These are phyloP conservation scores for Aurelia sp. DNA, from an alignment of 30 jellyfish, hydroid and myxozoan species.

Conservation along the genomic window DNA sequence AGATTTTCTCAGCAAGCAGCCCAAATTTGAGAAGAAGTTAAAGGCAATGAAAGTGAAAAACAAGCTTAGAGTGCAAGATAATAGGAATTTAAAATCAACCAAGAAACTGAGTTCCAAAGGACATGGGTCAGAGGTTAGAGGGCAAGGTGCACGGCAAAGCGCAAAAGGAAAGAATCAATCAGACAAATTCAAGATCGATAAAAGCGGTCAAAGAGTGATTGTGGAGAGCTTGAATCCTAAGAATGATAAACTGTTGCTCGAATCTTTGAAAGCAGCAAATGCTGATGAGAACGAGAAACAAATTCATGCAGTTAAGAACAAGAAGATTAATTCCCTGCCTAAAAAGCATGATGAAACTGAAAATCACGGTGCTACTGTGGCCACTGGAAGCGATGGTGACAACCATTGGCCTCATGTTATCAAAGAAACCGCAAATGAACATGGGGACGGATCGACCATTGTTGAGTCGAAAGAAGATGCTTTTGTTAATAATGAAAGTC, in stretches of 20 bases:
- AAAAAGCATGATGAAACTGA: too few relatives aligned
- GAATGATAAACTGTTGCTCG: constrained; percentile 22
- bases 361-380: too few relatives aligned
- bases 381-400: not conserved
- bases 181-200: not conserved
- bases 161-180: too few relatives aligned
- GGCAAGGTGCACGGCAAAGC: too few relatives aligned
- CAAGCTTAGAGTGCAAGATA: too few relatives aligned
- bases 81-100: too few relatives aligned
- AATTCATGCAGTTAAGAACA: too few relatives aligned
- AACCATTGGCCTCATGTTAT: constrained; percentile 7
- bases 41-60: not conserved
- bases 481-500: constrained; percentile 1
- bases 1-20: constrained; percentile 39
- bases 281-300: not conserved
- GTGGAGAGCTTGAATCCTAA: constrained; percentile 18
- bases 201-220: constrained; percentile 30
- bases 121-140: too few relatives aligned
- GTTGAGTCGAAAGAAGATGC: not conserved
- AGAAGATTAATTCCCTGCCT: too few relatives aligned
- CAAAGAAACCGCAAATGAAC: constrained; percentile 10
- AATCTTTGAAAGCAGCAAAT: constrained; percentile 9
- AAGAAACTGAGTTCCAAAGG: too few relatives aligned
- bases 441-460: not conserved
- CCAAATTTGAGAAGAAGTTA: constrained; percentile 8